phyloP scores from a whole-genome alignment of 1,140 invertebrate genomes.

The Cataglyphis hispanica region DNA sequence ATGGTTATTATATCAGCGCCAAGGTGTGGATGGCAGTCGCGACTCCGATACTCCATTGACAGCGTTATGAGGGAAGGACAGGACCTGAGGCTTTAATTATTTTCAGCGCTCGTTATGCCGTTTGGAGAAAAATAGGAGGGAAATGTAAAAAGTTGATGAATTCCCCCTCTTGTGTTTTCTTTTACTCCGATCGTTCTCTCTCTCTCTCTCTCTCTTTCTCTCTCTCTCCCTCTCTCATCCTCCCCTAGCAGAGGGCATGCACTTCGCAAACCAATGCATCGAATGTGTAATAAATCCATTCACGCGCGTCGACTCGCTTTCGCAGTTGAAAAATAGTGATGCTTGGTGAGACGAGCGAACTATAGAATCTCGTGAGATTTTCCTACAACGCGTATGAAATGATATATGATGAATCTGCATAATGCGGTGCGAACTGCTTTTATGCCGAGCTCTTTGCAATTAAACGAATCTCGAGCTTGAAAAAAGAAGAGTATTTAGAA shows the following conservation, averaged over 20 bases:
- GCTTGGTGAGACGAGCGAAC: not conserved
- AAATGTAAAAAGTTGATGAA: constrained; percentile 18
- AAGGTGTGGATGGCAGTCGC: constrained; percentile 8
- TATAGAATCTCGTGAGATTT: constrained; percentile 29
- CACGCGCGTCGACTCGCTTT: constrained; percentile 3
- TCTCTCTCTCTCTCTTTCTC: not conserved
- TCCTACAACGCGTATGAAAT: not conserved
- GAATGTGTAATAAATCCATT: constrained; percentile 54
- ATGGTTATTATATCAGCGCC: constrained; percentile 29
- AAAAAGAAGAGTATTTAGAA: not conserved
- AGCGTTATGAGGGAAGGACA: not conserved
- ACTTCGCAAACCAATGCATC: not conserved
- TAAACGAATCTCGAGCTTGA: not conserved
- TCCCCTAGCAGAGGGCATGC: not conserved
- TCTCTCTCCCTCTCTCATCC: no score
- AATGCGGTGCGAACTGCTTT: not conserved
- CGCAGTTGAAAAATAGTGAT: constrained; percentile 8
- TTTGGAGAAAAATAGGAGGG: constrained; percentile 1
- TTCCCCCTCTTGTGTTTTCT: constrained; percentile 16
- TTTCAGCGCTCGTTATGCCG: constrained; percentile 34
- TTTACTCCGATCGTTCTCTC: not conserved
- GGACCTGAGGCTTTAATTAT: constrained; percentile 36
- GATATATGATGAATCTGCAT: not conserved
- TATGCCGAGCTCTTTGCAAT: not conserved
- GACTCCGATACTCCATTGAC: constrained; percentile 40